Base-by-base conservation (phyloP, 2,888 invertebrate genomes). In the Drosophila prostipennis region DNA sequence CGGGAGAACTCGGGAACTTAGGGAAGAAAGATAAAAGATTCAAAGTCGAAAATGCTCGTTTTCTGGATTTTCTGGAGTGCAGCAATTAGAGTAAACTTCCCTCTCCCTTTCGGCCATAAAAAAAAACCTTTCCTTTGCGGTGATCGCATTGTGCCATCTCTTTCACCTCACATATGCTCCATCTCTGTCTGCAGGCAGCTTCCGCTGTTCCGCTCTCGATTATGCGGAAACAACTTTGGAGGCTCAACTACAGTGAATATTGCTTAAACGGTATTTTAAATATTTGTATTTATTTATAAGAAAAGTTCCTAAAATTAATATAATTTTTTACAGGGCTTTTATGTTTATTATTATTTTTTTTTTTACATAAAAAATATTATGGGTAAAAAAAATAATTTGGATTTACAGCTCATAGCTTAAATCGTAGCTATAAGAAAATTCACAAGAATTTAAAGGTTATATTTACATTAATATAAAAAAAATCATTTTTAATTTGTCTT, bases 11-110 rank as follows among this genome's bases (percentile, higher is more conserved):
- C 19, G 3, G 8, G 26, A 14, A n/a, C 26, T 10, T 10, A 10
- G 26, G 4, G 29, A 16, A 46, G 29, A 46, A 57, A 43, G 51
- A 56, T 34, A 19, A 34, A 63, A 52, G 63, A 72, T 71, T 48
- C 72, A 71, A 53, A 70, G 55, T 67, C 68, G 51, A 55, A 67
- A 46, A 29, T 16, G 29, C 32, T 46, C 11, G 46, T 16, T 16
- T 42, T 42, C 40, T 16, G 16, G 26, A 55, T 42, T 48, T 45
- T 64, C 52, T 51, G 63, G 73, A 80, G 75, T 83, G 80, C 78
- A 52, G 75, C 83, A 80, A 80, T 86, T 79, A 83, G 77, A 77
- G 67, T 72, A 69, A 70, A 60, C 36, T 26, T 26, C 26, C 26
- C 26, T 19, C 14, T 6, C n/a, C 16, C 32, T 13, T 10, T 40